A percentile compares a stretch with the other conserved stretches of the same genome.
Conservation (phyloP, 2,797 vertebrate genomes). For the Rhabdophis nuchalis region DNA sequence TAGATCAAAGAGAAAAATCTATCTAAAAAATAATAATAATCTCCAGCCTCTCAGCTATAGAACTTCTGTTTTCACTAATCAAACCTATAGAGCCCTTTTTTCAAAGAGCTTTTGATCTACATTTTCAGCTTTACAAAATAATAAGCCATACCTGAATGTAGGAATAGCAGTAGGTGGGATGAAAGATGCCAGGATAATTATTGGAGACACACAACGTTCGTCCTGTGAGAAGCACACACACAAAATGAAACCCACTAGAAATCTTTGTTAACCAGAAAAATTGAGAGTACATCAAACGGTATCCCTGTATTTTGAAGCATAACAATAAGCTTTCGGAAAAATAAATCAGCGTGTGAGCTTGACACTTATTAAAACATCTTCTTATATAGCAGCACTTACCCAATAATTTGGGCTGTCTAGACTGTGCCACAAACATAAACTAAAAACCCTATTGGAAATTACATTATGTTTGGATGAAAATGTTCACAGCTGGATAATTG, state of each 20-base stretch:
- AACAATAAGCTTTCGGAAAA: neutral
- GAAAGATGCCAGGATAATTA: conserved; percentile 87
- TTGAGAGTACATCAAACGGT: neutral
- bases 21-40: neutral
- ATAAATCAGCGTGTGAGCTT: neutral
- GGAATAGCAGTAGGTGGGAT: conserved; percentile 82
- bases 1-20: neutral
- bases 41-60: neutral
- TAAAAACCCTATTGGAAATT: neutral
- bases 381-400: neutral
- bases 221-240: conserved; percentile 71
- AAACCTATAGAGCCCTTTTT: neutral
- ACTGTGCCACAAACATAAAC: neutral
- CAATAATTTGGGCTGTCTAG: neutral
- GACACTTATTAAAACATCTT: neutral
- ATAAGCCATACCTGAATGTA: conserved; percentile 80
- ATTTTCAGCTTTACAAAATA: conserved; percentile 5
- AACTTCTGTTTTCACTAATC: neutral
- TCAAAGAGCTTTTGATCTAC: neutral
- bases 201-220: conserved; percentile 77
- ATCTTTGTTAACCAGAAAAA: neutral
- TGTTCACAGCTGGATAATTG: neutral
- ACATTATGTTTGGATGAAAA: neutral
- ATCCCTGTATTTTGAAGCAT: neutral
- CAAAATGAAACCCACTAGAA: neutral